These are phyloP conservation scores for Varroa destructor DNA, from an alignment of 1,140 invertebrate species.

Conservation along the genomic window DNA sequence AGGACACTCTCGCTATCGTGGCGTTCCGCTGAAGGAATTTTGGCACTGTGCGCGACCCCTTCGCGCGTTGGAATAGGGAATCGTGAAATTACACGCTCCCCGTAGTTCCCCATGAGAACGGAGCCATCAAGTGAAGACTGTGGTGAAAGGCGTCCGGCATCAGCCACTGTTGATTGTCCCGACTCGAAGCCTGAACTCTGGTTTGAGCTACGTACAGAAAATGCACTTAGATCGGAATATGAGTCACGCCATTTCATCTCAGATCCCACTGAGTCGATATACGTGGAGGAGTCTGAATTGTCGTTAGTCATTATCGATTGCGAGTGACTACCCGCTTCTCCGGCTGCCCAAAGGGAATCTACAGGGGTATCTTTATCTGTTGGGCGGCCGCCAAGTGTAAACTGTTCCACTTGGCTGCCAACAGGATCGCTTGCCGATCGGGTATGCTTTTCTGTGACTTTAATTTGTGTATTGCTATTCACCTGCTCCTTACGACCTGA, in stretches of 20 bases:
- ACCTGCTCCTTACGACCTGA: neutral
- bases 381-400: neutral
- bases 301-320: neutral
- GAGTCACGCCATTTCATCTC: constrained; percentile 44
- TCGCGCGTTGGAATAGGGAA: constrained; percentile 35
- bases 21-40: constrained; percentile 61
- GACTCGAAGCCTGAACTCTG: constrained; percentile 34
- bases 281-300: constrained; percentile 20
- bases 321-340: too few species aligned
- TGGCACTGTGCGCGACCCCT: constrained; percentile 58
- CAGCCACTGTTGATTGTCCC: constrained; percentile 35
- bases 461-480: too few species aligned
- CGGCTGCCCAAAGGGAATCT: too few species aligned
- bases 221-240: constrained; percentile 54
- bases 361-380: too few species aligned
- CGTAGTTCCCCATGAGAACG: constrained; percentile 34
- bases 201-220: constrained; percentile 34
- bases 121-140: constrained; percentile 45
- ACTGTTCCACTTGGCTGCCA: neutral
- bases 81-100: constrained; percentile 37
- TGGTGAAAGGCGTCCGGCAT: constrained; percentile 34
- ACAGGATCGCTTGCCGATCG: constrained; percentile 11
- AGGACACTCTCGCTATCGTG: constrained; percentile 65
- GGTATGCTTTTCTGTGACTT: neutral
- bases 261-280: constrained; percentile 19